phyloP scores from a whole-genome alignment of 2,888 invertebrate genomes.

The Drosophila robusta region DNA sequence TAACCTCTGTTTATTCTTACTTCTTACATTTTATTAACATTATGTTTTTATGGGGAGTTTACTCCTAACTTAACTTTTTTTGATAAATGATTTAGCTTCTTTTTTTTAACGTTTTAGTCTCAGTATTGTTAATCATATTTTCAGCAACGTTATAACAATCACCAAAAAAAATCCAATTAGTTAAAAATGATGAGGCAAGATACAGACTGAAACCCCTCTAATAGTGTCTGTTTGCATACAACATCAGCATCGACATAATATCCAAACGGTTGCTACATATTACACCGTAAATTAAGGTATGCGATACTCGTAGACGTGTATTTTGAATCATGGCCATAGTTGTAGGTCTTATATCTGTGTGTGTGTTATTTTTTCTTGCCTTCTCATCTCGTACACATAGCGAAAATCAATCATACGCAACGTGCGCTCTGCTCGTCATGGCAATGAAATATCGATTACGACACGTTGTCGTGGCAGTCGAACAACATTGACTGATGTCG shows the following conservation, averaged over 20 bases:
- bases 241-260: conserved; percentile 28
- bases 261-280: conserved; percentile 38
- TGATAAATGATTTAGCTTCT: too few relatives aligned
- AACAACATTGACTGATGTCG: conserved; percentile 55
- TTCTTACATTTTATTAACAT: neutral
- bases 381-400: conserved; percentile 29
- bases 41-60: too few relatives aligned
- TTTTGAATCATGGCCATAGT: conserved; percentile 43
- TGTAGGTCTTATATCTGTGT: conserved; percentile 25
- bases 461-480: conserved; percentile 55
- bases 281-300: conserved; percentile 28
- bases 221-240: conserved; percentile 11
- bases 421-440: conserved; percentile 62
- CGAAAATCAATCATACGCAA: conserved; percentile 77
- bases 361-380: conserved; percentile 29
- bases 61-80: too few relatives aligned
- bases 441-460: conserved; percentile 79
- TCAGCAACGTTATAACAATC: conserved; percentile 7
- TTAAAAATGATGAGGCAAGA: conserved; percentile 36
- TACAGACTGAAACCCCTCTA: conserved; percentile 1
- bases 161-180: conserved; percentile 24
- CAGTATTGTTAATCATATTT: conserved; percentile 13
- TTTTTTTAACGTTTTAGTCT: too few relatives aligned
- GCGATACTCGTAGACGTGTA: conserved; percentile 23
- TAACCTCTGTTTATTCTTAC: neutral